Percentiles rank a stretch among this genome's conserved stretches.
phyloP scores from a whole-genome alignment of 2,113 vertebrate genomes.

The Pteruthius melanotis region DNA sequence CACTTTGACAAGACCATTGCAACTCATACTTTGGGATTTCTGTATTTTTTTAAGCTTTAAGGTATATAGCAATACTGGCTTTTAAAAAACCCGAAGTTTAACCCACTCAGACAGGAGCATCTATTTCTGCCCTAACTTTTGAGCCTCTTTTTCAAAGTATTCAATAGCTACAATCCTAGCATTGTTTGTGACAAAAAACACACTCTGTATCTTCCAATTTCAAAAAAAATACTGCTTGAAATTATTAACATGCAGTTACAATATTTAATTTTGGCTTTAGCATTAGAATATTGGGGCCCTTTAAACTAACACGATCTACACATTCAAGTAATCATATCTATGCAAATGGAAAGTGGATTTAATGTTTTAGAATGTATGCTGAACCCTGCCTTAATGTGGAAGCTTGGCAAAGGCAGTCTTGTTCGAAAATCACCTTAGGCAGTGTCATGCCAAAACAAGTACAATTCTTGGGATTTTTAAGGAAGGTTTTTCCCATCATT shows the following conservation, averaged over 20 bases:
- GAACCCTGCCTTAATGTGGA: constrained; percentile 4
- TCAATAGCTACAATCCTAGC: not conserved
- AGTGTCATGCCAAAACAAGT: constrained; percentile 79
- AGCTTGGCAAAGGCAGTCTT: constrained; percentile 66
- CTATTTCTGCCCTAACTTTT: not conserved
- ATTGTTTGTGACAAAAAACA: not conserved
- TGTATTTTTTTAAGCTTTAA: not conserved
- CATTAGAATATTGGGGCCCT: not conserved
- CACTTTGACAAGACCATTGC: not conserved
- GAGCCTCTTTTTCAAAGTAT: not conserved
- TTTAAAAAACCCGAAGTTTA: not conserved
- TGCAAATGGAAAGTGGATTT: constrained; percentile 3
- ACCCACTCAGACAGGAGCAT: not conserved
- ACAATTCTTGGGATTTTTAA: constrained; percentile 74
- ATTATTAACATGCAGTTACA: not conserved
- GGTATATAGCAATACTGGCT: not conserved
- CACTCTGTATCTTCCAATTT: not conserved
- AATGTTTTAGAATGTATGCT: constrained; percentile 12
- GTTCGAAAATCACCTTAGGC: constrained; percentile 70
- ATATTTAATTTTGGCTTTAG: not conserved
- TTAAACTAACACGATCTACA: not conserved
- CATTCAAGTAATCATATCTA: not conserved
- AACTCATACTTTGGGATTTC: not conserved
- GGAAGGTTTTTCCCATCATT: constrained; percentile 75
- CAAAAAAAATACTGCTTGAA: not conserved